Conservation (phyloP, 2,797 vertebrate species). For the Schizopygopsis pylzovi region DNA sequence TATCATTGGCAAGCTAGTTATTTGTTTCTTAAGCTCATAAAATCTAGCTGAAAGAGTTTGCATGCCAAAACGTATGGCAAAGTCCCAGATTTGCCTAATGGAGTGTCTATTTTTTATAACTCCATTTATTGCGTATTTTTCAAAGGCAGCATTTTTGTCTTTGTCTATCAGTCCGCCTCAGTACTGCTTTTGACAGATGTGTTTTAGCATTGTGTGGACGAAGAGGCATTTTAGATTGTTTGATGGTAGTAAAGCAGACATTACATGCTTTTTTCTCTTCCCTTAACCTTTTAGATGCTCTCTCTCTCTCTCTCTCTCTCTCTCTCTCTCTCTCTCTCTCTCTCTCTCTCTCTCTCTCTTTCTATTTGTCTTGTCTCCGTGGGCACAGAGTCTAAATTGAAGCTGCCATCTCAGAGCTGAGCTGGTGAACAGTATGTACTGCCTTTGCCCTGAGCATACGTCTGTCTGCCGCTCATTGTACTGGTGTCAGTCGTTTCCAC, state of each 20-base stretch:
- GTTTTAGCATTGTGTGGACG: conserved; percentile 28
- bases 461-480: conserved; percentile 39
- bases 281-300: conserved; percentile 26
- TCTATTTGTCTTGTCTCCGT: conserved; percentile 31
- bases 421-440: conserved; percentile 33
- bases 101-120: background rate
- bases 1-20: conserved; percentile 6
- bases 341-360: background rate
- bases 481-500: conserved; percentile 7
- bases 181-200: conserved; percentile 7
- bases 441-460: conserved; percentile 45
- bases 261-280: conserved; percentile 38
- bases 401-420: conserved; percentile 50
- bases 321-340: conserved; percentile 1
- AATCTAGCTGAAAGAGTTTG: background rate
- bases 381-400: conserved; percentile 57
- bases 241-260: conserved; percentile 42
- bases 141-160: background rate
- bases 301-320: background rate
- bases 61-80: conserved; percentile 2
- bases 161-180: background rate
- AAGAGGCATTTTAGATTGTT: conserved; percentile 23
- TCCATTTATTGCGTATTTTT: background rate
- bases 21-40: conserved; percentile 8
- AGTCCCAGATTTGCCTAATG: conserved; percentile 29